These are phyloP conservation scores for Podabrus alpinus DNA, from an alignment of 2,888 invertebrate species.

Conservation along the genomic window DNA sequence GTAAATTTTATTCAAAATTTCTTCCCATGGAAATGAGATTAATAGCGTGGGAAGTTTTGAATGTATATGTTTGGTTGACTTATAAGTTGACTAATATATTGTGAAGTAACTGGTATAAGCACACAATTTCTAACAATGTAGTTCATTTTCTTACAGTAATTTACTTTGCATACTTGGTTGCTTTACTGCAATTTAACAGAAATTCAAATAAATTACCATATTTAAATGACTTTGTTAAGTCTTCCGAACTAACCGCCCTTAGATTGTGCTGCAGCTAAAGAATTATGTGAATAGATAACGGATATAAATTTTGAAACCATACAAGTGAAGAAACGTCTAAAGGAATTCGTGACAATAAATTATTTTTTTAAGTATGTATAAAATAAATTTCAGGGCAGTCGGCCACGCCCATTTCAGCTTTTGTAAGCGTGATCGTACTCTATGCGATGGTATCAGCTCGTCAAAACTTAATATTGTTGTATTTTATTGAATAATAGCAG, in stretches of 20 bases:
- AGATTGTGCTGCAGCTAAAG: not conserved
- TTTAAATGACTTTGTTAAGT: not conserved
- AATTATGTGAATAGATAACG: not conserved
- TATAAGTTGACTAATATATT: not conserved
- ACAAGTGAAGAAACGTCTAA: not conserved
- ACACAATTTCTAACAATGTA: not conserved
- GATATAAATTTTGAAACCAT: not conserved
- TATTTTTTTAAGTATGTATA: not conserved
- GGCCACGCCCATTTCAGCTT: no score
- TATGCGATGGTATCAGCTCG: no score
- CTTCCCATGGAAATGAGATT: constrained; percentile 18
- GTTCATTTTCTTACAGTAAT: not conserved
- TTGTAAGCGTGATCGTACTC: no score
- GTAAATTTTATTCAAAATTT: constrained; percentile 12
- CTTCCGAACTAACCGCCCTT: not conserved
- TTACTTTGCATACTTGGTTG: not conserved
- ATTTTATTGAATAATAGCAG: not conserved
- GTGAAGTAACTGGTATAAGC: not conserved
- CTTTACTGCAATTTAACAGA: not conserved
- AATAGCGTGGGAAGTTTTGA: constrained; percentile 12
- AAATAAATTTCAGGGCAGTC: no score
- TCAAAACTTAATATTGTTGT: no score
- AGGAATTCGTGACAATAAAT: not conserved
- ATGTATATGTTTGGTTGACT: not conserved
- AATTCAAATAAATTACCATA: not conserved